Conservation (phyloP, 2,797 vertebrate species). For the Champsocephalus gunnari region DNA sequence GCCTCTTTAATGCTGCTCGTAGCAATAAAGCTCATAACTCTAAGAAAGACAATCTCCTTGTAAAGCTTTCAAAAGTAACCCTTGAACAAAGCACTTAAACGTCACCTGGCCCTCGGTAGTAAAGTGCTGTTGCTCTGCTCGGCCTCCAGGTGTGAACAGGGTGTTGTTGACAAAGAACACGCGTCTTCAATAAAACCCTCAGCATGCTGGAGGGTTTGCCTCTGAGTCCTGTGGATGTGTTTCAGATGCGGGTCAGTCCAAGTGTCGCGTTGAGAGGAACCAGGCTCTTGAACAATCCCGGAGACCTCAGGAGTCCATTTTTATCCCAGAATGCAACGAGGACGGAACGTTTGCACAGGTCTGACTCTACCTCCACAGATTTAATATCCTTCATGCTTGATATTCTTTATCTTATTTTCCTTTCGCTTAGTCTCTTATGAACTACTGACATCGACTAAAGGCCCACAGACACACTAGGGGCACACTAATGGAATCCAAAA, state of each 20-base stretch:
- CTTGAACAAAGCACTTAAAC: slow-evolving; percentile 4
- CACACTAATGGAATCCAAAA: background rate
- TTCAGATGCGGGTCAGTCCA: slow-evolving; percentile 93
- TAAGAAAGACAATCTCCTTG: background rate
- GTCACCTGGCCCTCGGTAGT: background rate
- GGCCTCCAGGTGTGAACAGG: slow-evolving; percentile 38
- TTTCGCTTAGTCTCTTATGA: background rate
- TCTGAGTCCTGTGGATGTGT: slow-evolving; percentile 38
- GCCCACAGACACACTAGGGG: background rate
- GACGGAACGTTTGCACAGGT: slow-evolving; percentile 98
- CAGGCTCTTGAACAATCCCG: slow-evolving; percentile 93
- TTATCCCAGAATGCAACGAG: slow-evolving; percentile 96
- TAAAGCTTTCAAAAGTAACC: slow-evolving; percentile 7
- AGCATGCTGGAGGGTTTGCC: slow-evolving; percentile 5
- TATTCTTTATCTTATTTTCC: background rate
- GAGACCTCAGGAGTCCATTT: slow-evolving; percentile 94
- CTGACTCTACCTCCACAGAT: slow-evolving; percentile 23
- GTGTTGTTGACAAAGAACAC: slow-evolving; percentile 37
- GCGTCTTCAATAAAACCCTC: background rate
- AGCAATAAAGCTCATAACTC: slow-evolving; percentile 1
- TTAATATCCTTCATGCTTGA: slow-evolving; percentile 6
- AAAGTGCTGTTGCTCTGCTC: slow-evolving; percentile 11
- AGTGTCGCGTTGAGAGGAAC: slow-evolving; percentile 93
- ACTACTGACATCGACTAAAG: background rate
- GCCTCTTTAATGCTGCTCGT: too few relatives aligned